Evolutionary conservation across 2,797 vertebrate genomes (phyloP).

Genomic region (Rhyacichthys aspro): DNA sequence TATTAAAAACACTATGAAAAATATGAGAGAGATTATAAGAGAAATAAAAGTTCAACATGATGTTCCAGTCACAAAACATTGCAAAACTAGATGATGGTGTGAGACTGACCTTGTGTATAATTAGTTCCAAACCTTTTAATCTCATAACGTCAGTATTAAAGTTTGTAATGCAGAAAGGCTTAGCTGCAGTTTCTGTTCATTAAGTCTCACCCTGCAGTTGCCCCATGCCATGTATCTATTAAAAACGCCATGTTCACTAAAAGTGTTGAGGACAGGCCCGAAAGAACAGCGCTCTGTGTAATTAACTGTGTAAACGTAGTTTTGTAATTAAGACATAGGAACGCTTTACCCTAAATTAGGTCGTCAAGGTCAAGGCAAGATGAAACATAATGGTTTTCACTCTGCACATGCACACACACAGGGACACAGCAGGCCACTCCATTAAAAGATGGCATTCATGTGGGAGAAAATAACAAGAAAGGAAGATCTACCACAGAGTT

Average conservation of each 20-base stretch:
- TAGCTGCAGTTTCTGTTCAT: conserved; percentile 24
- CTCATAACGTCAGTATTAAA: neutral
- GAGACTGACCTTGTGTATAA: too few relatives aligned
- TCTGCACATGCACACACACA: neutral
- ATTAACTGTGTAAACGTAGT: conserved; percentile 79
- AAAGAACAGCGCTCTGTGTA: conserved; percentile 69
- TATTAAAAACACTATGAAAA: too few relatives aligned
- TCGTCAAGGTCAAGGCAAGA: conserved; percentile 71
- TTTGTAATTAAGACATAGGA: conserved; percentile 80
- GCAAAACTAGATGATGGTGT: too few relatives aligned
- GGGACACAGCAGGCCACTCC: conserved; percentile 10
- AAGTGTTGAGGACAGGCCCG: conserved; percentile 69
- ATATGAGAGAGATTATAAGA: too few relatives aligned
- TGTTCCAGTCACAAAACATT: too few relatives aligned
- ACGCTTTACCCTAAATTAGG: conserved; percentile 74
- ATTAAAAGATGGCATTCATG: conserved; percentile 7
- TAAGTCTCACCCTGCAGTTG: conserved; percentile 45
- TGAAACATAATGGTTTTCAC: conserved; percentile 59
- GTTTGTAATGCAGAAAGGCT: conserved; percentile 3
- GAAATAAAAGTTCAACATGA: too few relatives aligned
- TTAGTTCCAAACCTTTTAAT: neutral
- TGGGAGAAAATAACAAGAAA: neutral
- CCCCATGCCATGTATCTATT: conserved; percentile 59
- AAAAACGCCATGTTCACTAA: conserved; percentile 65
- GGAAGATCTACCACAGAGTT: neutral